Base-by-base conservation (phyloP, 2,888 invertebrate species). In the Dryadula phaetusa region DNA sequence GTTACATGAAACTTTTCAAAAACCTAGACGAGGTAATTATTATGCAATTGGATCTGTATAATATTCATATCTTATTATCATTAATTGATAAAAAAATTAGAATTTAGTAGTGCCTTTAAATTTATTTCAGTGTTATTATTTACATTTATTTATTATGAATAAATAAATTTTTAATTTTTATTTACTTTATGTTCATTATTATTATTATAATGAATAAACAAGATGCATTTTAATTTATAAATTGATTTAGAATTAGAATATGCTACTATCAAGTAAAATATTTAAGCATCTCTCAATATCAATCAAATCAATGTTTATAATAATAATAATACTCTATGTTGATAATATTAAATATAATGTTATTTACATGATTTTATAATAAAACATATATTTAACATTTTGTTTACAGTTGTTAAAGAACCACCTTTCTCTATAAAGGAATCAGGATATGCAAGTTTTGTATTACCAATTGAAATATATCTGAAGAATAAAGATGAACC, bases 391-490 rank as follows among this genome's bases (percentile, higher is more conserved):
- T 52, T 0, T 28, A 37, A 28, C 64, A 34, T 70, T 71, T 74
- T 72, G 70, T 74, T 95, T 95, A 60, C 93, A 98, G 98, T 96
- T 77, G 93, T 97, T 3, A 98, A 97, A 82, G 97, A 98, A 74
- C 98, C 98, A 61, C 99, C 99, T 2, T 99, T 97, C 89, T 92
- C 94, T 60, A 95, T 99, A 34, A 96, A 96, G 77, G 98, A 99
- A 85, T 97, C 97, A n/a, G 99, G 99, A 6, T 99, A 99, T 94
- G 99, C 98, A 69, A 98, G 99, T 37, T 99, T 99, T 85, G 93
- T 95, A 56, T 93, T 99, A 69, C 96, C 97, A 0, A 98, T 99
- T 78, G 98, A 98, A 81, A 96, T 99, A 75, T 96, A 97, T 85
- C 93, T 98, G 74, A 96, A 95, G 76, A 98, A 97, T 85, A 96